Evolutionary conservation across 2,888 invertebrate species (phyloP), one percentile per base, ranked within the genome.

Genomic region (Mesopsocus fuscifrons): DNA sequence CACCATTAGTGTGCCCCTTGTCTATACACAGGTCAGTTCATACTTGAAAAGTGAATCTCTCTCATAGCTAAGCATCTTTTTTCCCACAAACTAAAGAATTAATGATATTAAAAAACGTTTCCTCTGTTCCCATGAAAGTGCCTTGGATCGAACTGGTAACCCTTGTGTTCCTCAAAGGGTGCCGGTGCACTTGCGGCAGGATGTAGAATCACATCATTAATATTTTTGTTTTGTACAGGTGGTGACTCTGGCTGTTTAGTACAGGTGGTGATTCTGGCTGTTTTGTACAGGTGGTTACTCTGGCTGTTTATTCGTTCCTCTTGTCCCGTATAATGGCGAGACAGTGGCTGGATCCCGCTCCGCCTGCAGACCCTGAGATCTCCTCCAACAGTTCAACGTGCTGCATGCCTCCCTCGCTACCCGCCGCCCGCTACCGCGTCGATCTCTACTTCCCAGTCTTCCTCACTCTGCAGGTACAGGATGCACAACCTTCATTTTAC

Each of bases 251-350:
- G 85, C 88, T 9, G 88, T 89, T 11, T 91, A 92, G n/a, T n/a
- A n/a, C n/a, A n/a, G n/a, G n/a, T n/a, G n/a, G n/a, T n/a, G n/a
- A n/a, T n/a, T n/a, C n/a, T n/a, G n/a, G n/a, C n/a, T 26, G 26
- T 11, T 26, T 48, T 41, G 49, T 50, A 4, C 52, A 68, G 68
- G 85, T 91, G 52, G 91, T 91, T 13, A 92, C 92, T 1, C 68
- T 92, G 57, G 85, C 88, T 9, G 88, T 89, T 11, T 91, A 92
- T 59, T 83, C 84, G 13, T 94, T 85, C 61, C 92, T 92, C 60
- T 64, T 88, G 44, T 83, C 88, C 3, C 79, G 82, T 42, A 72
- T 89, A 11, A 74, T 92, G 70, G 89, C 85, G 15, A 75, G 88
- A 50, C 92, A 92, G 57, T 89, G 84, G 80, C 69, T 82, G 1